phyloP scores from a whole-genome alignment of 2,113 vertebrate species.

The Erythrolamprus reginae region DNA sequence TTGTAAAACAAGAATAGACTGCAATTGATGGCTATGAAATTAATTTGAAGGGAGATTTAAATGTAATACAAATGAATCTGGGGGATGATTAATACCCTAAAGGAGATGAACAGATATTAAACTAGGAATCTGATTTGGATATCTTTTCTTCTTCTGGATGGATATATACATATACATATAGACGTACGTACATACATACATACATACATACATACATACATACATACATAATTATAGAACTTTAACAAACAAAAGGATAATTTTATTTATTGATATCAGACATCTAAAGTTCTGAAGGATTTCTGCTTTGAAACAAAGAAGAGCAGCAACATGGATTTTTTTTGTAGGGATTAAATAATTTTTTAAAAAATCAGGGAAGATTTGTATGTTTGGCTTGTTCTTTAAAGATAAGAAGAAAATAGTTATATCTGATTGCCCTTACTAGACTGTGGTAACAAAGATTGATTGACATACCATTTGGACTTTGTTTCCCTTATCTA shows the following conservation, averaged over 20 bases:
- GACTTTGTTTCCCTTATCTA: not conserved
- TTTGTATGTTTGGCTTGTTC: not conserved
- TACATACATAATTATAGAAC: too few species aligned
- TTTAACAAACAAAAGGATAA: not conserved
- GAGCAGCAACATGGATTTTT: not conserved
- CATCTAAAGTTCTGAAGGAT: not conserved
- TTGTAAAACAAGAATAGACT: not conserved
- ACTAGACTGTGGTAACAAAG: not conserved
- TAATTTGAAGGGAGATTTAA: not conserved
- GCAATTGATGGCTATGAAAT: not conserved
- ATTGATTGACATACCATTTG: not conserved
- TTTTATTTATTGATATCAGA: not conserved
- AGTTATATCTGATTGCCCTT: not conserved
- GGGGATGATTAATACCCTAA: not conserved
- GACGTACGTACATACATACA: too few species aligned
- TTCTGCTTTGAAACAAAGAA: not conserved
- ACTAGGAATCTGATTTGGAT: not conserved
- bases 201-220: too few species aligned
- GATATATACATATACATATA: too few species aligned
- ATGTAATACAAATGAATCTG: not conserved
- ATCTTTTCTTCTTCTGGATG: not conserved
- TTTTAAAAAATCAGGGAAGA: not conserved
- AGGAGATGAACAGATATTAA: not conserved
- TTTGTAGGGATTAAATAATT: not conserved
- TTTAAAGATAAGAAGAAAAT: not conserved